phyloP scores from a whole-genome alignment of 2,113 vertebrate species.

The Pelvicachromis taeniatus region DNA sequence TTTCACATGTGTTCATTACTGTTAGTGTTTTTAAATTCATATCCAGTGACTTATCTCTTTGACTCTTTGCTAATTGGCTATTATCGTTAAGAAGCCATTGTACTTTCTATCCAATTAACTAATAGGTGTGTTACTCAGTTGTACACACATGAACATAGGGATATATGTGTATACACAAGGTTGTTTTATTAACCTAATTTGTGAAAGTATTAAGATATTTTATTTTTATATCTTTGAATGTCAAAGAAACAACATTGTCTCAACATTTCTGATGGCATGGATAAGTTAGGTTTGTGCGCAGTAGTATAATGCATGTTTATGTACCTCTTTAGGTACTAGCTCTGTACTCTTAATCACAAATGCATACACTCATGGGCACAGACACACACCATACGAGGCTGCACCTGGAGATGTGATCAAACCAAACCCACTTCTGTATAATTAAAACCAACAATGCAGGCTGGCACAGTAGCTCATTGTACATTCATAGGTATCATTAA shows the following conservation, averaged over 20 bases:
- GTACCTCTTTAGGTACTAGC: not conserved
- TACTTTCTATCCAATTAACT: not conserved
- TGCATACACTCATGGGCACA: not conserved
- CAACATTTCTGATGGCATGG: not conserved
- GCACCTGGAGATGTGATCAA: conserved; percentile 49
- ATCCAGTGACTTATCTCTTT: not conserved
- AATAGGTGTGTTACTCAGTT: not conserved
- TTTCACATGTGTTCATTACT: not conserved
- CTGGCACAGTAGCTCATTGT: conserved; percentile 9
- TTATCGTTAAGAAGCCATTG: not conserved
- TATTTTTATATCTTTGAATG: not conserved
- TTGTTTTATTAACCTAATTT: not conserved
- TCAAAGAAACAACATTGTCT: not conserved
- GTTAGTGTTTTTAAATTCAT: not conserved
- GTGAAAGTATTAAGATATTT: not conserved
- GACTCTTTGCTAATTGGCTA: not conserved
- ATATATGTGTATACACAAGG: not conserved
- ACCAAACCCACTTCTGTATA: conserved; percentile 16
- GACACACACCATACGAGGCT: not conserved
- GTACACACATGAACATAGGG: not conserved
- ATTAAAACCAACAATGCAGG: conserved; percentile 32
- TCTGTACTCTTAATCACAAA: not conserved
- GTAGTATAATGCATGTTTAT: not conserved
- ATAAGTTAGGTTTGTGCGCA: not conserved
- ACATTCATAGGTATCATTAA: conserved; percentile 44